Evolutionary conservation across 2,888 invertebrate genomes (phyloP).

Genomic region (Seira musarum): DNA sequence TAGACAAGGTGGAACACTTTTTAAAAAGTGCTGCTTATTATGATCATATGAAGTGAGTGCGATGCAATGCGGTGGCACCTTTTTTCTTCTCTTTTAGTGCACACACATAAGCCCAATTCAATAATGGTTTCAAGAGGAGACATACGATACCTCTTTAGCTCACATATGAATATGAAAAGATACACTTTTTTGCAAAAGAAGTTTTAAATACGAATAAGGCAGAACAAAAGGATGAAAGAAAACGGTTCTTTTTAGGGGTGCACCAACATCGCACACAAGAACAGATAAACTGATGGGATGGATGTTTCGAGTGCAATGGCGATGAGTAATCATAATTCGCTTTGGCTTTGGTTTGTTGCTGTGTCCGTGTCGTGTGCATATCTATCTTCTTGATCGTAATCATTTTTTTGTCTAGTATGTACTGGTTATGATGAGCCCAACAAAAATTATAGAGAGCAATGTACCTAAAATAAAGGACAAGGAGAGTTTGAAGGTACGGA

Average conservation of each 20-base stretch:
- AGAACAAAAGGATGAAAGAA: slow-evolving; percentile 9
- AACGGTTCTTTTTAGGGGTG: slow-evolving; percentile 58
- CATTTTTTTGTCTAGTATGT: slow-evolving; percentile 8
- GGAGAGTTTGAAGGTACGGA: background rate
- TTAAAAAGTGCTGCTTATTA: background rate
- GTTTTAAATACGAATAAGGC: background rate
- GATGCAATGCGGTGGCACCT: background rate
- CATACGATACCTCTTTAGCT: no score
- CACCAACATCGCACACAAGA: background rate
- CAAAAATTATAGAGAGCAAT: background rate
- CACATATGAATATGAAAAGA: no score
- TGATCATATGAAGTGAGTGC: background rate
- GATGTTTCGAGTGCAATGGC: slow-evolving; percentile 20
- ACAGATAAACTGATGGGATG: background rate
- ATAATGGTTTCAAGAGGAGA: no score
- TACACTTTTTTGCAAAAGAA: background rate
- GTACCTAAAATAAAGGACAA: background rate
- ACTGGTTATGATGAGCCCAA: slow-evolving; percentile 15
- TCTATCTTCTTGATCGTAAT: background rate
- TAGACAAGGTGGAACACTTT: slow-evolving; percentile 39
- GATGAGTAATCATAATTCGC: slow-evolving; percentile 37
- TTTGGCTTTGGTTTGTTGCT: background rate
- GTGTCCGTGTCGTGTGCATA: background rate
- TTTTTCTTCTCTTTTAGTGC: background rate
- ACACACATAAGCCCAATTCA: no score